A percentile compares a stretch with the other conserved stretches of the same genome.
Conservation (phyloP, 2,797 vertebrate genomes). For the Lates japonicus region DNA sequence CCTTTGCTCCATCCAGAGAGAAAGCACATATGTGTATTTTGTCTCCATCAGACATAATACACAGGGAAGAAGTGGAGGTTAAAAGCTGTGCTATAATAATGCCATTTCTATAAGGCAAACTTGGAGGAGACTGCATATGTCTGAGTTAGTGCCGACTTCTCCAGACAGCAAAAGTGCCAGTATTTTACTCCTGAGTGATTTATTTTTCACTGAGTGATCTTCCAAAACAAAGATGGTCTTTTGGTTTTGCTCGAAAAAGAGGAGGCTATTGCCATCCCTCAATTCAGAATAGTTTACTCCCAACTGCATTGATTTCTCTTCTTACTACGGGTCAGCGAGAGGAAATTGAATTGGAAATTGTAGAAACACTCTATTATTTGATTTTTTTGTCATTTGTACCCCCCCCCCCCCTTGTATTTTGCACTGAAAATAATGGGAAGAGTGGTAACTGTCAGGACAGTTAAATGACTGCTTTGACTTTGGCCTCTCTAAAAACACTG, state of each 20-base stretch:
- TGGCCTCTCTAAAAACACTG: constrained; percentile 75
- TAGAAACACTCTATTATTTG: constrained; percentile 83
- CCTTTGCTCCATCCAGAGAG: constrained; percentile 10
- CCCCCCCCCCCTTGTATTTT: constrained; percentile 48
- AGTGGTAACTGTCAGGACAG: constrained; percentile 74
- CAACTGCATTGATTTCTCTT: constrained; percentile 83
- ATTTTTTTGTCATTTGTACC: constrained; percentile 78
- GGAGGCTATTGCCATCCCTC: constrained; percentile 66
- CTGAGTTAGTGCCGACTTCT: constrained; percentile 33
- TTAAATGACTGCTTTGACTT: constrained; percentile 80
- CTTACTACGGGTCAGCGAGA: constrained; percentile 82
- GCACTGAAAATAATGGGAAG: constrained; percentile 69
- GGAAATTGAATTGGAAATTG: constrained; percentile 87
- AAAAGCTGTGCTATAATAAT: constrained; percentile 26
- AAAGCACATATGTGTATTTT: constrained; percentile 3
- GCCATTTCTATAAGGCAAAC: constrained; percentile 33
- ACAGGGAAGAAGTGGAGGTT: constrained; percentile 17
- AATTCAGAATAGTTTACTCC: constrained; percentile 74
- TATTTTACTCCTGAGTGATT: constrained; percentile 61
- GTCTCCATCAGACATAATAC: neutral
- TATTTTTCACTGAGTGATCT: constrained; percentile 59
- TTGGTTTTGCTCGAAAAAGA: constrained; percentile 41
- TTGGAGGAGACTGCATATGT: constrained; percentile 17
- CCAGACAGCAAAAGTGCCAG: constrained; percentile 41
- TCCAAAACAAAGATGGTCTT: constrained; percentile 63